Percentiles rank a stretch among this genome's conserved stretches.
Conservation (phyloP, 1,140 invertebrate genomes). For the Tribolium madens region DNA sequence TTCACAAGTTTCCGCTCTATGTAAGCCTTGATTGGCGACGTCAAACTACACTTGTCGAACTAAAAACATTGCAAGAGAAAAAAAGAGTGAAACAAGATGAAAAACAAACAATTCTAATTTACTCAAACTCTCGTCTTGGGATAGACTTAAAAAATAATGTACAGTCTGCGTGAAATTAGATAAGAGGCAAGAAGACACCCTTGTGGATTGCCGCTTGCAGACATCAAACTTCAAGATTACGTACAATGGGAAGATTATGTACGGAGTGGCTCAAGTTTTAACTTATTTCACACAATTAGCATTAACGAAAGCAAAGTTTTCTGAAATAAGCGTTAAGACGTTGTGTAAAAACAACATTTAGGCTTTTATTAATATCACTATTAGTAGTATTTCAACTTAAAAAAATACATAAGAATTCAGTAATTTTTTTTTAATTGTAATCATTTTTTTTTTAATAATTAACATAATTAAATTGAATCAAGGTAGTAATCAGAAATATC, state of each 20-base stretch:
- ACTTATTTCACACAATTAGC: neutral
- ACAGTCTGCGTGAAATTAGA: neutral
- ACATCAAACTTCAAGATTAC: neutral
- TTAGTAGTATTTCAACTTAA: no score
- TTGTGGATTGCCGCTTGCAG: neutral
- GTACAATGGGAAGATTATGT: neutral
- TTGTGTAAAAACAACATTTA: no score
- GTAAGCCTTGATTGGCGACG: neutral
- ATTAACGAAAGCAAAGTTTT: neutral
- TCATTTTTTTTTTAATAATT: no score
- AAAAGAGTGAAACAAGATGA: neutral
- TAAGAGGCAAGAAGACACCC: neutral
- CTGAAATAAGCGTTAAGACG: neutral
- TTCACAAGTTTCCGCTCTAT: slow-evolving; percentile 2
- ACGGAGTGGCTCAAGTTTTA: neutral
- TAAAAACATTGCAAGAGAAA: neutral
- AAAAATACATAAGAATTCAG: no score
- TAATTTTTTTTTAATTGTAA: no score
- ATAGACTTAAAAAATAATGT: neutral
- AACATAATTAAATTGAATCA: no score
- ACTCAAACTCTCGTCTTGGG: neutral
- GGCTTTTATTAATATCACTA: no score
- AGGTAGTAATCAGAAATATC: no score
- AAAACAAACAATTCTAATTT: neutral
- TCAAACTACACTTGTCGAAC: neutral